Percentiles rank a stretch among this genome's conserved stretches.
These are phyloP conservation scores for Spodoptera litura DNA, from an alignment of 1,140 invertebrate genomes.

Conservation along the genomic window DNA sequence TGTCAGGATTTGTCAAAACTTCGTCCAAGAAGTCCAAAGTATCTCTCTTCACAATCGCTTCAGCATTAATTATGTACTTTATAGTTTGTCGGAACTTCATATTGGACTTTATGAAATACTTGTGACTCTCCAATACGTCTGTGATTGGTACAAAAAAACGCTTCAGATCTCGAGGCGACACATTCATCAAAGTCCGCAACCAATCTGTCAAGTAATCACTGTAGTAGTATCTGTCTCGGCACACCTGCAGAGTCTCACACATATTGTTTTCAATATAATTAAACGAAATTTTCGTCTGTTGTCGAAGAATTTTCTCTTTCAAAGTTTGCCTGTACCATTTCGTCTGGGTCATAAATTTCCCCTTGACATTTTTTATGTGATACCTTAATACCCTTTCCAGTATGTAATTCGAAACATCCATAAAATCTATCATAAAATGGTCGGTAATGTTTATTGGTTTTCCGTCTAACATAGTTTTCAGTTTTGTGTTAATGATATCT, in stretches of 20 bases:
- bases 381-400: conserved; percentile 56
- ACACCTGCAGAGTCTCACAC: conserved; percentile 59
- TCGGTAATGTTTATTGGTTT: conserved; percentile 47
- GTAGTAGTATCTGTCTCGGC: conserved; percentile 58
- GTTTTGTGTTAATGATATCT: conserved; percentile 50
- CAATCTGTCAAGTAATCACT: conserved; percentile 61
- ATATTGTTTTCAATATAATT: conserved; percentile 58
- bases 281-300: conserved; percentile 64
- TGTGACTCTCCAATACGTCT: conserved; percentile 51
- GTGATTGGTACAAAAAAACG: conserved; percentile 52
- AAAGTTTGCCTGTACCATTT: conserved; percentile 59
- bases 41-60: conserved; percentile 55
- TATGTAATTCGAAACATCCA: conserved; percentile 64
- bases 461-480: conserved; percentile 52
- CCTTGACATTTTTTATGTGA: conserved; percentile 54
- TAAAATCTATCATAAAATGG: conserved; percentile 62
- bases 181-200: conserved; percentile 56
- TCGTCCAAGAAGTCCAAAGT: conserved; percentile 64
- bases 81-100: conserved; percentile 55
- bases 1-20: conserved; percentile 57
- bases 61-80: conserved; percentile 49
- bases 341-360: conserved; percentile 46
- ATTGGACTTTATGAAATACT: conserved; percentile 56
- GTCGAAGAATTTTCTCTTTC: conserved; percentile 61
- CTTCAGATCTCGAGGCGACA: conserved; percentile 41